Percentiles rank a stretch among this genome's conserved stretches.
Evolutionary conservation across 2,113 vertebrate species (phyloP).

Genomic region (Clinocottus analis): DNA sequence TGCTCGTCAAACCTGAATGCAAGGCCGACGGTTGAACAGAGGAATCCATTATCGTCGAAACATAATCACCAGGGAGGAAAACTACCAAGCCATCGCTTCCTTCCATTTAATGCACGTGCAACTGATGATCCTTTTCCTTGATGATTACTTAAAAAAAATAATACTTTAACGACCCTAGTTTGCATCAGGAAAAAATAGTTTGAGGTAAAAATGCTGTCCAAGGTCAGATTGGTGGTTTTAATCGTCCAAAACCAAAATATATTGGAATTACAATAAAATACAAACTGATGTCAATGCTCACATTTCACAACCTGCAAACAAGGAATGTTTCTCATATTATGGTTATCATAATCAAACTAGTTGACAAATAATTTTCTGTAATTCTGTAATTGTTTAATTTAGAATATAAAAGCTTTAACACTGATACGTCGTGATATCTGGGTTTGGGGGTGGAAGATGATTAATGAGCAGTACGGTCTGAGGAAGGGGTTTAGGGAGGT

Average conservation of each 20-base stretch:
- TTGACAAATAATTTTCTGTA: neutral
- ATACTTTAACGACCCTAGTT: neutral
- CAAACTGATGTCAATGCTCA: neutral
- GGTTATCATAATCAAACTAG: neutral
- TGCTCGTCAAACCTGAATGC: constrained; percentile 11
- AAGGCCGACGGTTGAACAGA: constrained; percentile 23
- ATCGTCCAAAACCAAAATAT: constrained; percentile 5
- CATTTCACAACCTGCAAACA: neutral
- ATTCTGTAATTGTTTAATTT: neutral
- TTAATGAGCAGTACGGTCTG: neutral
- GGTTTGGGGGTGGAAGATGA: neutral
- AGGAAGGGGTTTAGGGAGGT: neutral
- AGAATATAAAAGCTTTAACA: neutral
- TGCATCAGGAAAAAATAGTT: neutral
- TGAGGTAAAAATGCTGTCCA: neutral
- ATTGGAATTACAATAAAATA: neutral
- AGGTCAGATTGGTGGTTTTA: too few species aligned
- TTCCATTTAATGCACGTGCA: constrained; percentile 24
- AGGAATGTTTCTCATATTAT: neutral
- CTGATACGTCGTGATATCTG: neutral
- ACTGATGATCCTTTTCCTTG: neutral
- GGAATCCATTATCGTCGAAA: constrained; percentile 38
- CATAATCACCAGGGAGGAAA: constrained; percentile 18
- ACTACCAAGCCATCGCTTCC: neutral
- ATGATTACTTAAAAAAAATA: neutral